Conservation (phyloP, 2,113 vertebrate genomes). For the Todiramphus saurophagus region DNA sequence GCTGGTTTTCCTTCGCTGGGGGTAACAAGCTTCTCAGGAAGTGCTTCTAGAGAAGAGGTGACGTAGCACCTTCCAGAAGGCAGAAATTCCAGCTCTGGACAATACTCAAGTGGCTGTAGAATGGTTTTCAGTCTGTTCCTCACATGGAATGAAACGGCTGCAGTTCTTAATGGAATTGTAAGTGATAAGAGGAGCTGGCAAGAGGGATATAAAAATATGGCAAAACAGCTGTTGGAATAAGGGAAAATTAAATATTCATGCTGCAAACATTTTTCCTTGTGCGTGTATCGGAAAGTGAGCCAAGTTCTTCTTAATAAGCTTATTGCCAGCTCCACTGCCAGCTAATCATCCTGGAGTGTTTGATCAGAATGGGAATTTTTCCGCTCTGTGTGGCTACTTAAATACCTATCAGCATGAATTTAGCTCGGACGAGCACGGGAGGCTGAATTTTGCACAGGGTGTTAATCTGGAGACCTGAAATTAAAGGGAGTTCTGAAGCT, state of each 20-base stretch:
- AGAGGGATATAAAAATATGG: neutral
- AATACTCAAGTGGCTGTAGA: neutral
- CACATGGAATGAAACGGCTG: neutral
- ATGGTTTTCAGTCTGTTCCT: neutral
- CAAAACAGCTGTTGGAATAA: slow-evolving; percentile 34
- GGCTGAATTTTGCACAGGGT: neutral
- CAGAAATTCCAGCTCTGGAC: neutral
- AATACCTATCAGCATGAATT: neutral
- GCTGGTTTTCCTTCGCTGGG: neutral
- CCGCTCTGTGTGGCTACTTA: neutral
- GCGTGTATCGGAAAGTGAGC: neutral
- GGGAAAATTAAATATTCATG: slow-evolving; percentile 12
- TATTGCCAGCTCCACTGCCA: neutral
- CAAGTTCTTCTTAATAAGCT: neutral
- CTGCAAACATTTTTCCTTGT: slow-evolving; percentile 6
- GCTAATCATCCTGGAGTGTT: neutral
- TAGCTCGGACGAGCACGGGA: accelerated
- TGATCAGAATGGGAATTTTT: neutral
- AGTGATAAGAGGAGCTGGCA: neutral
- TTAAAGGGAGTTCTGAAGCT: neutral
- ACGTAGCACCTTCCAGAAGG: accelerated
- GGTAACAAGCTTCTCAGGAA: neutral
- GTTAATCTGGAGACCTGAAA: neutral
- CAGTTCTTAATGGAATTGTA: neutral
- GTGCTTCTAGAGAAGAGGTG: neutral